Evolutionary conservation across 2,888 invertebrate species (phyloP).

Genomic region (Linnaemya vulpina): DNA sequence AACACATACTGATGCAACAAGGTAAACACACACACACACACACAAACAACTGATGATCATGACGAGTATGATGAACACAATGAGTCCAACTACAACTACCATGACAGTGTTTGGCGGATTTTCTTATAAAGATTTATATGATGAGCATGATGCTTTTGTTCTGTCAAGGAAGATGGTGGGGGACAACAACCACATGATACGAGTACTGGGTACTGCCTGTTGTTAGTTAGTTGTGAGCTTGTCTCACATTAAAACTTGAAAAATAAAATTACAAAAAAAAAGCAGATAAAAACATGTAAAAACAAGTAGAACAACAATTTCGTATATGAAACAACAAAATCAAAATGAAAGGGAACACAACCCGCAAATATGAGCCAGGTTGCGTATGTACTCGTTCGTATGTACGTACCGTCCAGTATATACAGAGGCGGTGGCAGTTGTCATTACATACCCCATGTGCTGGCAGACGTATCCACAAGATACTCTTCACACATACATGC

Average conservation of each 20-base stretch:
- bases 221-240: conserved; percentile 57
- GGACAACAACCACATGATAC: conserved; percentile 29
- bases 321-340: conserved; percentile 40
- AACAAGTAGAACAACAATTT: conserved; percentile 55
- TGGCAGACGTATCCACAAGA: conserved; percentile 34
- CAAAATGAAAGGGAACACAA: conserved; percentile 65
- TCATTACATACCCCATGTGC: conserved; percentile 61
- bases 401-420: background rate
- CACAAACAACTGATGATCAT: conserved; percentile 33
- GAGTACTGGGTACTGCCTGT: conserved; percentile 21
- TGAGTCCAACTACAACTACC: conserved; percentile 24
- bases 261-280: background rate
- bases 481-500: background rate
- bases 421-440: conserved; percentile 68
- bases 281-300: background rate
- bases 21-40: background rate
- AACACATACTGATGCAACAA: conserved; percentile 44
- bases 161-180: conserved; percentile 37
- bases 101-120: conserved; percentile 14
- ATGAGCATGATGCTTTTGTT: conserved; percentile 14
- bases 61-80: conserved; percentile 43
- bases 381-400: background rate
- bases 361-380: conserved; percentile 66
- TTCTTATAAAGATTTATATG: conserved; percentile 16
- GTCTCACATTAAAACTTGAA: conserved; percentile 49